Base-by-base conservation (phyloP, 23 tunicate genomes). In the Halocynthia roretzi region DNA sequence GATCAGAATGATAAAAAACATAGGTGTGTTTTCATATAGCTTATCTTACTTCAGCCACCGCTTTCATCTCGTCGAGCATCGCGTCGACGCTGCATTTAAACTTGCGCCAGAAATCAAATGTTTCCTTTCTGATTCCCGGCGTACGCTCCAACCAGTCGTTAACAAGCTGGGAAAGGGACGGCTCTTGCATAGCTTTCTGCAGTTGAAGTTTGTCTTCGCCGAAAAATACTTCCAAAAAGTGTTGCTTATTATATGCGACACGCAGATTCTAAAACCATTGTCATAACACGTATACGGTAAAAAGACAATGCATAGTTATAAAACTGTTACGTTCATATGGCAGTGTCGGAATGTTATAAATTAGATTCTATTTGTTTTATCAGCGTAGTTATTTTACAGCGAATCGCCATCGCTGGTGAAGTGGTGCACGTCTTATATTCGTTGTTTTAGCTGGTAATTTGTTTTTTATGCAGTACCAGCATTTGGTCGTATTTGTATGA, bases 101-200 rank as follows among this genome's bases (percentile, higher is more conserved):
- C 57, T 86, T 92, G 71, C 68, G 66, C 65, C 84, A 82, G 57
- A 92, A 92, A 68, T 92, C 80, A 65, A 92, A 92, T 11, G 86
- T 83, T 21, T 87, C 68, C 48, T 50, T 75, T 76, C 84, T 87
- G 12, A 87, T 22, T 7, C 94, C 94, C 14, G 94, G 93, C 52
- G 98, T 93, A 76, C 94, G 60, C 50, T 83, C 85, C 57, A 93
- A 58, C 98, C 98, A 93, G 20, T 81, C 78, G 72, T 93, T 83
- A 72, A 92, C 92, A 20, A 82, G 57, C 56, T 78, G 78, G 54
- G 82, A 81, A 19, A 92, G 76, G 50, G 85, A 82, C 4, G 85
- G 86, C 55, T 93, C 86, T 48, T 23, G 22, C 62, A 53, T 57
- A 50, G 94, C 85, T 64, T 65, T 66, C 50, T 63, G 51, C 8